Conservation (phyloP, 2,888 invertebrate genomes). For the Cheilosia vulpina region DNA sequence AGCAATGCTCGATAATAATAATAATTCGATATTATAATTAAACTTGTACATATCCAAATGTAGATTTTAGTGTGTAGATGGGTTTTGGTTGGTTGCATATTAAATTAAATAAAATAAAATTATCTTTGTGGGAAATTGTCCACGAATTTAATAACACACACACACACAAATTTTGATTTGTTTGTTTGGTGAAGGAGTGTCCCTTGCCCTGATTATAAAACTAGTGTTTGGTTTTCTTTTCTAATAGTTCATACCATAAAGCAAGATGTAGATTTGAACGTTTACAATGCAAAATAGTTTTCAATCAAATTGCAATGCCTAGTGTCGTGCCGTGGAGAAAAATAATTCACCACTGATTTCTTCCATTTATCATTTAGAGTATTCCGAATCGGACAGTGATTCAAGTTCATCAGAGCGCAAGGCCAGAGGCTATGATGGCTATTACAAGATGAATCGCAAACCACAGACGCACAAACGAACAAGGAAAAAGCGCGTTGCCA, state of each 20-base stretch:
- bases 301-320: not conserved
- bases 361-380: constrained; percentile 85
- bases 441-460: constrained; percentile 88
- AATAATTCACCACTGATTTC: constrained; percentile 21
- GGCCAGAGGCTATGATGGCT: constrained; percentile 86
- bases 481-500: constrained; percentile 89
- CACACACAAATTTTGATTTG: constrained; percentile 37
- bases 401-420: constrained; percentile 85
- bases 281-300: constrained; percentile 65
- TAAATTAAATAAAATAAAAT: constrained; percentile 11
- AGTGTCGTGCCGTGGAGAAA: not conserved
- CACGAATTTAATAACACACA: not conserved
- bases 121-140: constrained; percentile 47
- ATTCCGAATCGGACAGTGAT: constrained; percentile 96
- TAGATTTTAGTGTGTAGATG: constrained; percentile 69
- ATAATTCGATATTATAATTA: constrained; percentile 44
- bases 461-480: constrained; percentile 89
- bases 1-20: constrained; percentile 64
- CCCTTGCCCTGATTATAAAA: constrained; percentile 42
- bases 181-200: constrained; percentile 68
- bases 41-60: constrained; percentile 65
- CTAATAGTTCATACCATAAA: constrained; percentile 65
- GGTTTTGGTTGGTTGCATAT: constrained; percentile 66
- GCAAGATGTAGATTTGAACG: constrained; percentile 75
- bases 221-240: constrained; percentile 42